Percentiles rank a stretch among this genome's conserved stretches.
These are phyloP conservation scores for Dugesia japonica DNA, from an alignment of 2,888 invertebrate genomes.

Conservation along the genomic window DNA sequence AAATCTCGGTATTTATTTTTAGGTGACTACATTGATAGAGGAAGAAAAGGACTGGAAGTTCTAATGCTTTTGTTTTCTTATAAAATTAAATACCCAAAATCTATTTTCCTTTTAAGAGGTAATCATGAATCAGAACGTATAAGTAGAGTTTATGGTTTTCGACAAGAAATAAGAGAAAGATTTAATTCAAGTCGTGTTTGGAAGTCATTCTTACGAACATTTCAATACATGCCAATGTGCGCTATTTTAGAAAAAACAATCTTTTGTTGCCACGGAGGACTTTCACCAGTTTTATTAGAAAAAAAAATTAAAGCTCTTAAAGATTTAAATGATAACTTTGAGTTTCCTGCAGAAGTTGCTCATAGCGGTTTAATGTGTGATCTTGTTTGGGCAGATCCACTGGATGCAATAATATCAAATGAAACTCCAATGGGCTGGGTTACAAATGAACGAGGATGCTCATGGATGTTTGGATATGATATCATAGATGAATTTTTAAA, in stretches of 20 bases:
- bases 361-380: slow-evolving; percentile 29
- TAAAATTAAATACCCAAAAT: slow-evolving; percentile 31
- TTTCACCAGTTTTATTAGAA: slow-evolving; percentile 29
- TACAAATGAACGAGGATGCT: slow-evolving; percentile 29
- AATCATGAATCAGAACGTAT: slow-evolving; percentile 32
- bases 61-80: slow-evolving; percentile 28
- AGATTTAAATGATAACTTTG: not conserved
- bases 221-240: slow-evolving; percentile 29
- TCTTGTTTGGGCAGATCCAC: slow-evolving; percentile 32
- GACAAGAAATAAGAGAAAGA: slow-evolving; percentile 33
- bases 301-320: not conserved
- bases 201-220: slow-evolving; percentile 28
- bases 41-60: slow-evolving; percentile 31
- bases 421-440: slow-evolving; percentile 27
- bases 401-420: slow-evolving; percentile 17
- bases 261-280: slow-evolving; percentile 33
- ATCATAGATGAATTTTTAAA: slow-evolving; percentile 28
- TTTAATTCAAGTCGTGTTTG: slow-evolving; percentile 26
- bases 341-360: slow-evolving; percentile 29
- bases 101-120: slow-evolving; percentile 30
- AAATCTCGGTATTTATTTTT: slow-evolving; percentile 32
- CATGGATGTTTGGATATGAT: slow-evolving; percentile 32
- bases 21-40: slow-evolving; percentile 31
- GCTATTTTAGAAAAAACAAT: slow-evolving; percentile 30
- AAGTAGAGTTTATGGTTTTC: slow-evolving; percentile 32